A percentile compares a stretch with the other conserved stretches of the same genome.
phyloP scores from a whole-genome alignment of 2,797 vertebrate species.

The Fistularia tabacaria region DNA sequence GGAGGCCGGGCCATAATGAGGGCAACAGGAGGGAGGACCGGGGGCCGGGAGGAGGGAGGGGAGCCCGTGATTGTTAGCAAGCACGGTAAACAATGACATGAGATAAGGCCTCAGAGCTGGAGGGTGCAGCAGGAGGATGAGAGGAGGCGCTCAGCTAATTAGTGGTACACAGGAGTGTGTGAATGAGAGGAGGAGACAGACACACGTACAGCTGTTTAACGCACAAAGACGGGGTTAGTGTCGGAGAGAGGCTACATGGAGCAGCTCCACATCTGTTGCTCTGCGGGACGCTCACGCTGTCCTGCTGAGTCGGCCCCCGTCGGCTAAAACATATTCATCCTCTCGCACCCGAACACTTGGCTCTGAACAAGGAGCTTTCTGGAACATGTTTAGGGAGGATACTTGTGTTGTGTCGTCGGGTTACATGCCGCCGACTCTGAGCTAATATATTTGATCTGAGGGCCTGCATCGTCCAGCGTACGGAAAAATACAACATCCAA shows the following conservation, averaged over 20 bases:
- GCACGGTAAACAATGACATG: slow-evolving; percentile 58
- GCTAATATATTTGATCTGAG: too few relatives aligned
- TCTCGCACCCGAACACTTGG: slow-evolving; percentile 9
- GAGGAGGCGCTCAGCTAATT: slow-evolving; percentile 57
- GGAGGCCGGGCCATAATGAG: slow-evolving; percentile 65
- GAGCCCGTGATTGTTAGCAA: slow-evolving; percentile 59
- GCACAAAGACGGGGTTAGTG: slow-evolving; percentile 55
- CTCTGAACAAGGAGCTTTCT: not conserved
- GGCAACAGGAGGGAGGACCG: slow-evolving; percentile 55
- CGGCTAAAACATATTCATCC: slow-evolving; percentile 13
- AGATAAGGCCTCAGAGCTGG: slow-evolving; percentile 33
- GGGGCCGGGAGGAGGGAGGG: slow-evolving; percentile 44
- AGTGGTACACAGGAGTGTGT: slow-evolving; percentile 50
- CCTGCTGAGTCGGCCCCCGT: slow-evolving; percentile 33
- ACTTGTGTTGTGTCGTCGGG: too few relatives aligned
- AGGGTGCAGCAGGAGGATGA: slow-evolving; percentile 15
- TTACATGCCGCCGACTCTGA: too few relatives aligned
- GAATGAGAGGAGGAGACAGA: slow-evolving; percentile 69
- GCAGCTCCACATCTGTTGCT: slow-evolving; percentile 77
- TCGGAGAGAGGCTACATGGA: slow-evolving; percentile 48
- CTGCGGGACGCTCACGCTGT: slow-evolving; percentile 41
- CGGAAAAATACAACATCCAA: too few relatives aligned
- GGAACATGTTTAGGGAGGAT: too few relatives aligned
- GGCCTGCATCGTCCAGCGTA: too few relatives aligned
- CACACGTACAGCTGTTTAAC: slow-evolving; percentile 67